Conservation (phyloP, 2,113 vertebrate genomes). For the Abramis brama region DNA sequence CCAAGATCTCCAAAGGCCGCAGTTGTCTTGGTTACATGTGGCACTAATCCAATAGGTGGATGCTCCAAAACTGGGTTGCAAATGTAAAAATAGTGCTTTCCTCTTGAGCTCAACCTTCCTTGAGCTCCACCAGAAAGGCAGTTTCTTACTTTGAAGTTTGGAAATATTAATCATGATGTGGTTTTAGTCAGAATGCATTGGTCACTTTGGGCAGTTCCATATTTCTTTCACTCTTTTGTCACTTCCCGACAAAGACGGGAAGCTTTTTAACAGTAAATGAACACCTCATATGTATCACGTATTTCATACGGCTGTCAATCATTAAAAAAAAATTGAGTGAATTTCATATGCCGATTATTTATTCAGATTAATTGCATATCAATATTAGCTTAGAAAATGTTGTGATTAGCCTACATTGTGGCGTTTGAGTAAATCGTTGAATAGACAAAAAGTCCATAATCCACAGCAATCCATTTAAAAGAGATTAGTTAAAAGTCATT, state of each 20-base stretch:
- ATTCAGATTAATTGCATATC: background rate
- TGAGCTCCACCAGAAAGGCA: conserved; percentile 3
- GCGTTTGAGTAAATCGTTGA: background rate
- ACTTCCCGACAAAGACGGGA: background rate
- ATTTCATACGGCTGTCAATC: background rate
- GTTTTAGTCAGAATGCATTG: background rate
- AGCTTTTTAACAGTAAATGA: background rate
- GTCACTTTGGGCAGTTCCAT: background rate
- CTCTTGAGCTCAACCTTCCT: conserved; percentile 20
- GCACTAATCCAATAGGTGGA: conserved; percentile 75
- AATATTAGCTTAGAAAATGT: background rate
- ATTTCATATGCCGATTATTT: background rate
- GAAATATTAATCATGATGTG: background rate
- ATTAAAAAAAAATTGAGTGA: background rate
- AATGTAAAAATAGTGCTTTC: conserved; percentile 62
- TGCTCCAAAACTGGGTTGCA: conserved; percentile 69
- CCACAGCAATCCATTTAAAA: too few relatives aligned
- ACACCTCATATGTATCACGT: background rate
- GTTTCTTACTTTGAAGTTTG: background rate
- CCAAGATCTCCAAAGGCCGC: conserved; percentile 73
- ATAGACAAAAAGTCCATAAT: too few relatives aligned
- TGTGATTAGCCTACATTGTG: background rate
- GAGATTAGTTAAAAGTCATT: background rate
- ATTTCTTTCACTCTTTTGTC: background rate
- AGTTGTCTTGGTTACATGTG: conserved; percentile 81